Conservation (phyloP, 2,888 invertebrate genomes). For the Pheosia gnoma region DNA sequence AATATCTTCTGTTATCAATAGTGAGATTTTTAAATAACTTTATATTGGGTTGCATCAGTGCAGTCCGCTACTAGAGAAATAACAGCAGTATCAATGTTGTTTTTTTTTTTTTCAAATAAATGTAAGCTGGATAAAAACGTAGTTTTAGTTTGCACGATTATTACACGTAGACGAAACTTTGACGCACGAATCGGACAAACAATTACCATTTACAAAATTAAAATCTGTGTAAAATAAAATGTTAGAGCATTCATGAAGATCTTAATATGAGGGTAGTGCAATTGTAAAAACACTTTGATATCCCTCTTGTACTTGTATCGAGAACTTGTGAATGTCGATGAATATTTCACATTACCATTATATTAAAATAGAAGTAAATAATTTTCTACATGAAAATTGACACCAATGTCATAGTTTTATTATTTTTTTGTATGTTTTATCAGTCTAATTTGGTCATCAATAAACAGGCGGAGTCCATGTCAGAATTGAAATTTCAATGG, state of each 20-base stretch:
- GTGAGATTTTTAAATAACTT: slow-evolving; percentile 65
- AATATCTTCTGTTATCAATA: slow-evolving; percentile 65
- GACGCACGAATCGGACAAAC: slow-evolving; percentile 1
- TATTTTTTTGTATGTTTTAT: slow-evolving; percentile 52
- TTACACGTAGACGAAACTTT: neutral
- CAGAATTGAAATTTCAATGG: slow-evolving; percentile 50
- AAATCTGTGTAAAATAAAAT: neutral
- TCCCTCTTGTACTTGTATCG: slow-evolving; percentile 50
- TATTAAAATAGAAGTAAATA: slow-evolving; percentile 46
- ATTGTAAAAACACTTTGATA: slow-evolving; percentile 30
- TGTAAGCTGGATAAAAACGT: neutral
- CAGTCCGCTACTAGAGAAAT: slow-evolving; percentile 13
- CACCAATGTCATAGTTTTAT: slow-evolving; percentile 49
- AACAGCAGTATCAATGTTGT: neutral
- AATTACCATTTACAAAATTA: neutral
- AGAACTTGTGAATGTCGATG: slow-evolving; percentile 40
- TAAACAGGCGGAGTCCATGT: slow-evolving; percentile 67
- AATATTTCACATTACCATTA: slow-evolving; percentile 29
- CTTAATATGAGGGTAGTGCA: neutral
- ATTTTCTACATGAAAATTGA: slow-evolving; percentile 59
- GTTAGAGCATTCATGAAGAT: neutral
- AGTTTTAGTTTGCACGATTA: neutral
- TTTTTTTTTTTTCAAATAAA: neutral
- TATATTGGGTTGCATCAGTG: slow-evolving; percentile 24
- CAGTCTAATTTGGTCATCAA: slow-evolving; percentile 70